Evolutionary conservation across 2,113 vertebrate species (phyloP).

Genomic region (Rafetus swinhoei): DNA sequence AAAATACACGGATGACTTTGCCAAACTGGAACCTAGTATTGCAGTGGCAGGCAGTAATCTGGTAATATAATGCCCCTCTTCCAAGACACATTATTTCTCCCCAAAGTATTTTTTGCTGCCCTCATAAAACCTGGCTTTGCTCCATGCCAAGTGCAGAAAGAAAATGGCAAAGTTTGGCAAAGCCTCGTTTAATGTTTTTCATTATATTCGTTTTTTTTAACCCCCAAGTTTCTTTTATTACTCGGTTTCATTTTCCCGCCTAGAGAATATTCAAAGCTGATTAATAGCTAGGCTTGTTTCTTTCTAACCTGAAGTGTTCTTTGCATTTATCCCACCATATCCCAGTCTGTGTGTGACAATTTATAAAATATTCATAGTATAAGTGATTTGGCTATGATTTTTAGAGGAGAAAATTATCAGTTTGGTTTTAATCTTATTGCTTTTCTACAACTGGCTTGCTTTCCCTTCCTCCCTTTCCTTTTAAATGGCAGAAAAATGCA

Average conservation of each 20-base stretch:
- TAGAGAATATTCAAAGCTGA: neutral
- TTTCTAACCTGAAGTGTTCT: constrained; percentile 18
- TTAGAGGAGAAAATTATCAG: constrained; percentile 32
- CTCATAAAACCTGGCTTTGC: neutral
- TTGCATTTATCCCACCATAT: neutral
- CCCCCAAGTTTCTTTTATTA: neutral
- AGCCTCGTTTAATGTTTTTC: neutral
- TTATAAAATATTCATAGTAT: neutral
- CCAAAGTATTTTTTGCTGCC: neutral
- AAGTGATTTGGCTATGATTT: neutral
- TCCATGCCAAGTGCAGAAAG: neutral
- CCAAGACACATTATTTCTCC: neutral
- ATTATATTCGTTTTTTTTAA: neutral
- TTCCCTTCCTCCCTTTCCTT: constrained; percentile 51
- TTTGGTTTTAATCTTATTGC: constrained; percentile 40
- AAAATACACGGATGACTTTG: neutral
- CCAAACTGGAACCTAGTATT: neutral
- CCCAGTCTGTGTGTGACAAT: neutral
- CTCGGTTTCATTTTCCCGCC: neutral
- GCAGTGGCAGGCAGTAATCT: neutral
- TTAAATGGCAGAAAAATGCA: constrained; percentile 19
- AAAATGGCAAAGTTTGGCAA: neutral
- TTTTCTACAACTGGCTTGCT: constrained; percentile 63
- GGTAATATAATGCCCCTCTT: neutral
- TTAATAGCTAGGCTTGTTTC: neutral